Base-by-base conservation (phyloP, 2,888 invertebrate genomes). In the Ennomos fuscantarius region DNA sequence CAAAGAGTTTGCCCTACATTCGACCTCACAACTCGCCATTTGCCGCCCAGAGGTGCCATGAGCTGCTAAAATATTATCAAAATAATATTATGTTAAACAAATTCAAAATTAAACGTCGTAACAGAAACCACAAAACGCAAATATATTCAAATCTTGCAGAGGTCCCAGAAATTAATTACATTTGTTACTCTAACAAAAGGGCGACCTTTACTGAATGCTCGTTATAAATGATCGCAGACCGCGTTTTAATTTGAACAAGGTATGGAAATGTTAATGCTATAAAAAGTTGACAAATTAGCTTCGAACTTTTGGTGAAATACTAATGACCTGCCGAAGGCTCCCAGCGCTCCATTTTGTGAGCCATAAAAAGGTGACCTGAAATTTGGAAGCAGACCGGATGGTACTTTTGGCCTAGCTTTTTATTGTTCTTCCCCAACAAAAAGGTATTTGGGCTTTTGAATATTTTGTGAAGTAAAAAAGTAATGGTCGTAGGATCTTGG, bases 151-250 rank as follows among this genome's bases (percentile, higher is more conserved):
- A 57, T 47, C 46, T 46, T 43, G 39, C 36, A 52, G 31, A 51
- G 43, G 52, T 54, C 50, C 46, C 58, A 45, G 49, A 55, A 50
- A 57, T 60, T 63, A 63, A 63, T 62, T 60, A 60, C 50, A 50
- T 62, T 60, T 53, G 49, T 55, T 54, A 56, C 50, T 52, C 50
- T 35, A n/a, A 46, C 55, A 66, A 53, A 62, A 50, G 53, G 31
- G n/a, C 55, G 46, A 55, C 45, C 54, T 51, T 51, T 50, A 11
- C 44, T 54, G 44, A 56, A 52, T 39, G 51, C 24, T 47, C 37
- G 37, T 56, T 56, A 52, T 55, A 48, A 60, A 55, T 51, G 58
- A 54, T 47, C 50, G 34, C 12, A 5, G 33, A 31, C n/a, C 31
- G 13, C 34, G 57, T 52, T 57, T 52, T 57, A 57, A 57, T 60